Conservation (phyloP, 92 coral and sea anemone genomes). For the Phenganax subtilis region DNA sequence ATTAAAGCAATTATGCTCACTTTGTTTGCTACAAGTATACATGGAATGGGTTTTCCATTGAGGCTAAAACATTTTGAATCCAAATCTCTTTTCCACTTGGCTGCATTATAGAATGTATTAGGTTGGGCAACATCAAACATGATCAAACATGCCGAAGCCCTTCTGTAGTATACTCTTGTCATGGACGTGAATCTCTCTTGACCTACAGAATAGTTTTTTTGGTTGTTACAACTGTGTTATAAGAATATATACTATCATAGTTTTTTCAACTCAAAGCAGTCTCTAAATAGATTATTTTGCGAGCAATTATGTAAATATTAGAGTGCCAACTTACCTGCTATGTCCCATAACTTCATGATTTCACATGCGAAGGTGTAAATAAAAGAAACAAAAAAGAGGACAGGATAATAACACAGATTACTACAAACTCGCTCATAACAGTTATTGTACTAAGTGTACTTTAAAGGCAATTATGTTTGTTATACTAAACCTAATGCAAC, state of each 20-base stretch:
- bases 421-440: background rate
- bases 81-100: constrained; percentile 87
- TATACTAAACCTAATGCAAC: background rate
- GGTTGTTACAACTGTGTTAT: too few species aligned
- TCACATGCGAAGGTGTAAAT: background rate
- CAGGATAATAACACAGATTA: background rate
- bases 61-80: constrained; percentile 76
- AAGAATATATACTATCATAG: too few species aligned
- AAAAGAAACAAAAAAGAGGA: constrained; percentile 23
- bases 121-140: constrained; percentile 93
- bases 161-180: constrained; percentile 94
- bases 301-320: background rate
- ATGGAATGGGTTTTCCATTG: constrained; percentile 77
- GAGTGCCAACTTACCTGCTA: constrained; percentile 57
- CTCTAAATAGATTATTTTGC: background rate
- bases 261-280: too few species aligned
- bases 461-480: background rate
- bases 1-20: constrained; percentile 26
- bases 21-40: constrained; percentile 83
- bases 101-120: constrained; percentile 76
- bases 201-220: constrained; percentile 46
- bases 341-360: constrained; percentile 72
- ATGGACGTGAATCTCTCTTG: constrained; percentile 88
- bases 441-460: too few species aligned
- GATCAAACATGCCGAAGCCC: constrained; percentile 89